Base-by-base conservation (phyloP, 2,113 vertebrate species). In the Plecturocebus donacophilus region DNA sequence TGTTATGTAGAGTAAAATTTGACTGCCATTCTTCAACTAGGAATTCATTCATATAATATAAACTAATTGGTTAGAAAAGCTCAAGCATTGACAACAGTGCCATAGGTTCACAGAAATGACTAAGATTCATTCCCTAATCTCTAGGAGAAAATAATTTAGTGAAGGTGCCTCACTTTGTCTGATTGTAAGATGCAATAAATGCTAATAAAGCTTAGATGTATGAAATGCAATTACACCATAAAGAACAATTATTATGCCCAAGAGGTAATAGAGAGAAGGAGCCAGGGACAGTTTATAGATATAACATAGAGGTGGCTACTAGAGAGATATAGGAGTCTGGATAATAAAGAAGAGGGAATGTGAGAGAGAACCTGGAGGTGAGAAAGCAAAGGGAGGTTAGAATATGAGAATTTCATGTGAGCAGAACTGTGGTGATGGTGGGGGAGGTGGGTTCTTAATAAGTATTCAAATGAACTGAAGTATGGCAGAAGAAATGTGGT, bases 41-140 rank as follows among this genome's bases (percentile, higher is more conserved):
- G 61, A 95, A 90, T 73, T 95, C 54, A 87, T 80, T 90, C 88
- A 86, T 9, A 35, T 49, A 91, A 93, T 52, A 82, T 45, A 87
- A 47, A 91, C 38, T 35, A 93, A 96, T 45, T 61, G 42, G 38
- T 91, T 42, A 79, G 27, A 64, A 64, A 64, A 64, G 27, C 27
- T 32, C 61, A 79, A 95, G 86, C 5, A 79, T 10, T 45, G 21
- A 68, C 47, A 32, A 58, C n/a, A 79, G 56, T 45, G 5, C 21
- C n/a, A 45, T 66, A 47, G 38, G 52, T 82, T 94, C 61, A 93
- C 21, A 87, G 35, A 92, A 58, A 91, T 30, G 49, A 56, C 61
- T 58, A 58, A 79, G 64, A 84, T 35, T 52, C 32, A 75, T 38
- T 64, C 35, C 17, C 32, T 87, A 54, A 84, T 49, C 42, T 73